Percentiles rank a stretch among this genome's conserved stretches.
These are phyloP conservation scores for Muscicapa comitata DNA, from an alignment of 2,797 vertebrate species.

Conservation along the genomic window DNA sequence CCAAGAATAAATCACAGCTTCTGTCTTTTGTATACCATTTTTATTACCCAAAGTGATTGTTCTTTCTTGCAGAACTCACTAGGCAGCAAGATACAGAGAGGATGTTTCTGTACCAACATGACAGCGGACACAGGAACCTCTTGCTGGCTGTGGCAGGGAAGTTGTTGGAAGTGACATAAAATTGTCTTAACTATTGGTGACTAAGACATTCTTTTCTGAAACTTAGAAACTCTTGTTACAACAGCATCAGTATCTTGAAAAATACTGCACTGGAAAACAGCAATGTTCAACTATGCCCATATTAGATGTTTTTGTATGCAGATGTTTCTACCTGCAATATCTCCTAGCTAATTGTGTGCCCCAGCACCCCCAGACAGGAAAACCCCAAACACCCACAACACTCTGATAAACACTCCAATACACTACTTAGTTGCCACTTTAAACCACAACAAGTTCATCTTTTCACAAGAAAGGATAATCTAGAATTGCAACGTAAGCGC, in stretches of 20 bases:
- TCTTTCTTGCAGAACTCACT: slow-evolving; percentile 20
- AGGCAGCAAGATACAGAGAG: not conserved
- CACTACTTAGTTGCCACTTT: not conserved
- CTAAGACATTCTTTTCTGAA: not conserved
- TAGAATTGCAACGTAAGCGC: not conserved
- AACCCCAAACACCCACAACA: not conserved
- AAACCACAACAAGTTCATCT: not conserved
- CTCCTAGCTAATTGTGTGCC: not conserved
- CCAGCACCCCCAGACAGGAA: not conserved
- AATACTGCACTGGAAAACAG: accelerated
- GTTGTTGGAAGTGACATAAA: not conserved
- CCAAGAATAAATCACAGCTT: slow-evolving; percentile 58
- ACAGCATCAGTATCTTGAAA: not conserved
- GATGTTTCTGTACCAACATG: not conserved
- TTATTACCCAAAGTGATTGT: slow-evolving; percentile 37
- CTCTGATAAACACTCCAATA: not conserved
- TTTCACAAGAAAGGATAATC: not conserved
- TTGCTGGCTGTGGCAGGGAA: not conserved
- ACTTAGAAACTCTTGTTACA: not conserved
- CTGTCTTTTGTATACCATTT: slow-evolving; percentile 5
- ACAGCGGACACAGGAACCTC: not conserved
- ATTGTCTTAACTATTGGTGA: not conserved
- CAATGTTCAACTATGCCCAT: accelerated
- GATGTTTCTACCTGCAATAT: accelerated
- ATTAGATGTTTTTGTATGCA: not conserved